phyloP scores from a whole-genome alignment of 2,888 invertebrate species.

The Andrena flavipes region DNA sequence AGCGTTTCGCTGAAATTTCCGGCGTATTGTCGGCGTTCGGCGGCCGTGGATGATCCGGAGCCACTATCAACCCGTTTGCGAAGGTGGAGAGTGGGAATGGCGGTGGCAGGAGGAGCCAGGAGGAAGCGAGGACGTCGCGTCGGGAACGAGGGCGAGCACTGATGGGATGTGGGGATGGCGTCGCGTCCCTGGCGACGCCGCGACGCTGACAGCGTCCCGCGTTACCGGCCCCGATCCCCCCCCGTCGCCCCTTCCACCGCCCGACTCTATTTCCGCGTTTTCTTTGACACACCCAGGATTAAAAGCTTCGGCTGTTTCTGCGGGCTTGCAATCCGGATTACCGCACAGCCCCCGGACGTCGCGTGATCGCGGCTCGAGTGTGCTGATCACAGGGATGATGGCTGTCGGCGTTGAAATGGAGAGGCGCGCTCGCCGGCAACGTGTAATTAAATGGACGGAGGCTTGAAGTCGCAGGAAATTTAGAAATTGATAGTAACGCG shows the following conservation, averaged over 20 bases:
- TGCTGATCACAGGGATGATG: background rate
- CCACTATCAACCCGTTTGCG: constrained; percentile 66
- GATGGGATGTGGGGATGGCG: constrained; percentile 73
- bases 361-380: constrained; percentile 14
- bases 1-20: constrained; percentile 78
- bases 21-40: constrained; percentile 76
- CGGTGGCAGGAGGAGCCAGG: constrained; percentile 14
- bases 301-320: constrained; percentile 60
- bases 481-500: background rate
- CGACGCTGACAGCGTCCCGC: constrained; percentile 75
- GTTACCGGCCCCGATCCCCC: constrained; percentile 55
- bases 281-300: constrained; percentile 76
- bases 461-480: background rate
- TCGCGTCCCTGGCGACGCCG: constrained; percentile 79
- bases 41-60: constrained; percentile 66
- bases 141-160: constrained; percentile 63
- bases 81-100: constrained; percentile 42
- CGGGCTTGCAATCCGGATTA: constrained; percentile 23
- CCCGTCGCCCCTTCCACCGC: constrained; percentile 51
- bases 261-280: constrained; percentile 72
- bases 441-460: constrained; percentile 2
- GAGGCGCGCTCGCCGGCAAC: background rate
- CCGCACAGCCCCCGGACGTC: constrained; percentile 5
- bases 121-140: constrained; percentile 42
- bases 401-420: background rate